These are phyloP conservation scores for Struthio camelus DNA, from an alignment of 2,113 vertebrate species.

Conservation along the genomic window DNA sequence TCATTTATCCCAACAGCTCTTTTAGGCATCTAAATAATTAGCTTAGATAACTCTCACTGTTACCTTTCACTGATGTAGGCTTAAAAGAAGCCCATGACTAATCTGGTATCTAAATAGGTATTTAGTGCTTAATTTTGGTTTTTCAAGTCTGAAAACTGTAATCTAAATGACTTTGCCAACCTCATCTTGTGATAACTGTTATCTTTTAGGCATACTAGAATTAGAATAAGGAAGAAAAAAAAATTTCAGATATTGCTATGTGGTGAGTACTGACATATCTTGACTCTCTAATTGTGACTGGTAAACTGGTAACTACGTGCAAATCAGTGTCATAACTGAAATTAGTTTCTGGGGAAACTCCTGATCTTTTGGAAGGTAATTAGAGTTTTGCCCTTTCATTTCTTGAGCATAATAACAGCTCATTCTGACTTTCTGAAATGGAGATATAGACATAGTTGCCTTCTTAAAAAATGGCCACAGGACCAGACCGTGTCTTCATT, in stretches of 20 bases:
- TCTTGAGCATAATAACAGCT: background rate
- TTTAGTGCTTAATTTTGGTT: background rate
- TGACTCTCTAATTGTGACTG: background rate
- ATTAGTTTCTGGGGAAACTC: background rate
- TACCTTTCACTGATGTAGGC: background rate
- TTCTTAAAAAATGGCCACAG: background rate
- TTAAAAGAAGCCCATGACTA: background rate
- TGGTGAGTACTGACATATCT: background rate
- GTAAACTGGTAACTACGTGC: background rate
- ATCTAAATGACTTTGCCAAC: background rate
- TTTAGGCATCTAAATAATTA: background rate
- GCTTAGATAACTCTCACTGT: background rate
- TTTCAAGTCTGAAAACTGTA: constrained; percentile 1
- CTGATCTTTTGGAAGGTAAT: background rate
- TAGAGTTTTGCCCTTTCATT: background rate
- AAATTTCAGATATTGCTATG: background rate
- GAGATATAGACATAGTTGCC: background rate
- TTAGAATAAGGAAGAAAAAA: background rate
- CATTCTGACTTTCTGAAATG: background rate
- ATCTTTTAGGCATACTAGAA: background rate
- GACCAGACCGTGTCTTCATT: background rate
- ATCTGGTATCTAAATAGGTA: background rate
- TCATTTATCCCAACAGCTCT: background rate
- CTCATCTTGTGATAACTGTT: constrained; percentile 3
- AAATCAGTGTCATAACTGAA: background rate